phyloP scores from a whole-genome alignment of 2,888 invertebrate species.

The Nematopogon swammerdamellus region DNA sequence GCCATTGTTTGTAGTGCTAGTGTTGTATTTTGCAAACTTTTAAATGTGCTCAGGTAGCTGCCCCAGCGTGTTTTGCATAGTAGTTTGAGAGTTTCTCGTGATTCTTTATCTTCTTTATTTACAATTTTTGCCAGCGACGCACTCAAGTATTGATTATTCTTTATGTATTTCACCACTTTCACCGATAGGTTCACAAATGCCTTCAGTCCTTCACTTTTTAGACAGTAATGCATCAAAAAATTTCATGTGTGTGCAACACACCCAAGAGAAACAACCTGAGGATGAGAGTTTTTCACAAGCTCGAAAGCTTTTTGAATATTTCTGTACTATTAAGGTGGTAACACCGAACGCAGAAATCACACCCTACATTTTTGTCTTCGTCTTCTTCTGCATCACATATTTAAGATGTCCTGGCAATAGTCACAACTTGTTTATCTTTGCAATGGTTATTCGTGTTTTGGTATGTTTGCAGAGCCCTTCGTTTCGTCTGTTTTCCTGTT shows the following conservation, averaged over 20 bases:
- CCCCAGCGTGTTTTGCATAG: conserved; percentile 11
- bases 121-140: conserved; percentile 10
- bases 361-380: no score
- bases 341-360: no score
- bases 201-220: conserved; percentile 6
- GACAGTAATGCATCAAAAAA: conserved; percentile 7
- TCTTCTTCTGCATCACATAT: no score
- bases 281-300: no score
- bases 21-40: conserved; percentile 9
- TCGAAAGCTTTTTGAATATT: no score
- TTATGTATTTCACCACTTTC: conserved; percentile 8
- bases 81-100: conserved; percentile 12
- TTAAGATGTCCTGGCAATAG: no score
- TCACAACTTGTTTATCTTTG: no score
- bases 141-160: conserved; percentile 8
- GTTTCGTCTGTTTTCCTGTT: no score
- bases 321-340: no score
- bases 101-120: conserved; percentile 12
- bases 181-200: conserved; percentile 3
- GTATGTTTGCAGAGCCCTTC: no score
- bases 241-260: conserved; percentile 7
- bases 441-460: no score
- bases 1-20: conserved; percentile 11
- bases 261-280: no score
- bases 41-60: conserved; percentile 12